Evolutionary conservation across 2,888 invertebrate species (phyloP).

Genomic region (Mactromeris polynyma): DNA sequence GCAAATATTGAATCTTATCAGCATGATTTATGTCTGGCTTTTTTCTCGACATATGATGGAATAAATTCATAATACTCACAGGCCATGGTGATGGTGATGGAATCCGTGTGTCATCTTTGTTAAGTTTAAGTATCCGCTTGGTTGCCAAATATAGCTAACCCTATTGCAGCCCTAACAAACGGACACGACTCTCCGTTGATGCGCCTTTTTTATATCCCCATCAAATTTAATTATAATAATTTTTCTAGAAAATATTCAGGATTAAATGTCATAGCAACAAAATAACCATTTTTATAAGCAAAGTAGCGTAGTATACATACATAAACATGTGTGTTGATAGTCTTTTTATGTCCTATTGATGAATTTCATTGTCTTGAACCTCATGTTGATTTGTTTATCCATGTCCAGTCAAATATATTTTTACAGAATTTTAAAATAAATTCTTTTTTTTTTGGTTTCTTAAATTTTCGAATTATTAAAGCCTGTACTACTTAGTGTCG

Average conservation of each 20-base stretch:
- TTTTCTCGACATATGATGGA: not conserved
- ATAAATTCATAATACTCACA: constrained; percentile 68
- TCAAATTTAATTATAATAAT: not conserved
- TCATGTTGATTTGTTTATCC: not conserved
- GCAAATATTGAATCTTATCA: not conserved
- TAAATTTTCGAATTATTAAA: not conserved
- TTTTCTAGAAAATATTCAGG: not conserved
- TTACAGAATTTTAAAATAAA: not conserved
- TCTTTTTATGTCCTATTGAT: not conserved
- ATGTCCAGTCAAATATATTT: not conserved
- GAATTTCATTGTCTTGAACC: not conserved
- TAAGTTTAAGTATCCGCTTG: not conserved
- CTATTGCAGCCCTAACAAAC: not conserved
- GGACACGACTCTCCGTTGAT: not conserved
- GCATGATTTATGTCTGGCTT: not conserved
- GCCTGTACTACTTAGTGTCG: not conserved
- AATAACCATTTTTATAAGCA: constrained; percentile 16
- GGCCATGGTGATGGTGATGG: constrained; percentile 76
- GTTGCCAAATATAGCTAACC: not conserved
- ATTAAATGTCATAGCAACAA: constrained; percentile 11
- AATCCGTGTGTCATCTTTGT: constrained; percentile 73
- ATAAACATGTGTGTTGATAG: constrained; percentile 8
- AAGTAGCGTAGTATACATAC: constrained; percentile 15
- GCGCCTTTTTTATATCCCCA: not conserved
- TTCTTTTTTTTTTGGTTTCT: not conserved